Conservation (phyloP, 2,888 invertebrate species). For the Brachyopa scutellaris region DNA sequence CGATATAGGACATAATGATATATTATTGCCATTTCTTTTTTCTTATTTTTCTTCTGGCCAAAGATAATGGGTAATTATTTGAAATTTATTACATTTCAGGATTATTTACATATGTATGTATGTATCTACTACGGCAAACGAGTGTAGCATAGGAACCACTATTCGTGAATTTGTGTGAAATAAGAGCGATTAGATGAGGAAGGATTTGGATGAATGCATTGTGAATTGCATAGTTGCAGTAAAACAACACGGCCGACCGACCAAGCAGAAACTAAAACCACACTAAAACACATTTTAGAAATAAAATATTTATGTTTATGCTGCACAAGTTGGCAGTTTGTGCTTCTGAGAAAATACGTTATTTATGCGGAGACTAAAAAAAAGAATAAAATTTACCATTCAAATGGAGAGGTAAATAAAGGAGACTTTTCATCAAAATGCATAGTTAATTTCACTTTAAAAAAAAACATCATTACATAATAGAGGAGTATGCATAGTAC, state of each 20-base stretch:
- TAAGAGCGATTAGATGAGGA: conserved; percentile 66
- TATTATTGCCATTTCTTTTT: conserved; percentile 78
- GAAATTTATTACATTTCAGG: conserved; percentile 80
- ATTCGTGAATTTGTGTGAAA: too few relatives aligned
- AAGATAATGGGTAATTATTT: conserved; percentile 80
- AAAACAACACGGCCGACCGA: conserved; percentile 3
- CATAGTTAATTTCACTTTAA: too few relatives aligned
- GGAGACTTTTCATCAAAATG: too few relatives aligned
- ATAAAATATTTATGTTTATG: conserved; percentile 60
- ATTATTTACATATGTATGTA: conserved; percentile 59
- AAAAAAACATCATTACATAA: too few relatives aligned
- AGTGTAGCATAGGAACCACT: too few relatives aligned
- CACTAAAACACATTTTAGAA: conserved; percentile 27
- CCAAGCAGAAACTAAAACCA: conserved; percentile 47
- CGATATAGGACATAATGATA: conserved; percentile 80
- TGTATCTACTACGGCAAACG: too few relatives aligned
- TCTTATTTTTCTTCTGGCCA: conserved; percentile 25
- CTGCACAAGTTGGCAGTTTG: conserved; percentile 64
- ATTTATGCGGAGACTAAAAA: conserved; percentile 60
- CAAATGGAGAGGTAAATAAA: conserved; percentile 34
- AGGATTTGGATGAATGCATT: conserved; percentile 64
- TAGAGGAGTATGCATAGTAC: too few relatives aligned
- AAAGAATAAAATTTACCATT: conserved; percentile 60
- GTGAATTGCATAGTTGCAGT: conserved; percentile 50
- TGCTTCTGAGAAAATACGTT: conserved; percentile 69